Base-by-base conservation (phyloP, 1,140 invertebrate genomes). In the Leptopilina clavipes region DNA sequence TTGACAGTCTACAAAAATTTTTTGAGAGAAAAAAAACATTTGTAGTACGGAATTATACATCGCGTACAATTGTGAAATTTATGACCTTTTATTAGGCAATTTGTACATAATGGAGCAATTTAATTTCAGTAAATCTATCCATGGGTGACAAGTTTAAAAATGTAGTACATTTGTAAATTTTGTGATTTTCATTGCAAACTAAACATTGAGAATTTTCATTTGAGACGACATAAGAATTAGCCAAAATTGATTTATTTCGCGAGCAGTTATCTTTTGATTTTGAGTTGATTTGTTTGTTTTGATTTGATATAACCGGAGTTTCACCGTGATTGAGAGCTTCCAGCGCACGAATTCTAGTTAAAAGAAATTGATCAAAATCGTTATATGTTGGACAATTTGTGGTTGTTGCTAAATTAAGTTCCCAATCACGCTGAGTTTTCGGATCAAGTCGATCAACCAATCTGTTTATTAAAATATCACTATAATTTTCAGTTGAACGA, bases 391-490 rank as follows among this genome's bases (percentile, higher is more conserved):
- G 54, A 25, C 22, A 59, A 59, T 59, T 7, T 25, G 54, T 22
- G 0, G 18, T 22, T 10, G 18, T 1, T 0, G 54, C 54, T 1
- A 59, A 25, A 3, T 12, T 18, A 9, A 59, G 19, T 59, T 59
- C 54, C 54, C 54, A 59, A 25, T 59, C 44, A 14, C 72, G 19
- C 54, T 54, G 18, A 14, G 54, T 22, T 10, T 56, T 25, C 11
- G 22, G 8, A 5, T 73, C 72, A 14, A 52, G 25, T 31, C 11
- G 2, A 8, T 3, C 37, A 6, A 37, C 48, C n/a, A 73, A n/a
- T 31, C 19, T 14, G 9, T 73, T 22, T 52, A 73, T 56, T 14
- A 73, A 56, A 54, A 73, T 54, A n/a, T 73, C 72, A 18, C 5
- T 22, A 56, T 73, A 73, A n/a, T 12, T 17, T 5, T 37, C 19